phyloP scores from a whole-genome alignment of 2,797 vertebrate species.

The Silurus lanzhouensis region DNA sequence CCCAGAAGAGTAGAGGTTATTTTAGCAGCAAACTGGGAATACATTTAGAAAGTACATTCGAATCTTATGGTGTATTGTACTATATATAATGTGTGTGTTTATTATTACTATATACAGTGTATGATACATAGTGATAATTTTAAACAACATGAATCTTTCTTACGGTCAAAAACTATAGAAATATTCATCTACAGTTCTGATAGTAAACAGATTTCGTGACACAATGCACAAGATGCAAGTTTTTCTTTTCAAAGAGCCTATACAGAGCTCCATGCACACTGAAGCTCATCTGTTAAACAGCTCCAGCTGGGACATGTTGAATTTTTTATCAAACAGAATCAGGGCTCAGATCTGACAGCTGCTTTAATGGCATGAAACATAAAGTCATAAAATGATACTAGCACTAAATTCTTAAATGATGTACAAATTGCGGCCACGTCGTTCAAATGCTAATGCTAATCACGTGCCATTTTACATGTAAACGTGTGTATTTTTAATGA shows the following conservation, averaged over 20 bases:
- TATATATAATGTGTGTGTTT: too few relatives aligned
- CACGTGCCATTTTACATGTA: background rate
- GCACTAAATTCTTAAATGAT: background rate
- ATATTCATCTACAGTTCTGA: background rate
- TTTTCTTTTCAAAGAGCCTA: background rate
- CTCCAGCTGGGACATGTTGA: conserved; percentile 53
- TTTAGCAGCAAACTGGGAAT: too few relatives aligned
- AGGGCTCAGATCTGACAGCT: conserved; percentile 37
- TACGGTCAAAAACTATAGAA: background rate
- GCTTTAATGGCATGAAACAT: conserved; percentile 39
- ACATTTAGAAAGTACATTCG: too few relatives aligned
- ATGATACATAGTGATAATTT: background rate
- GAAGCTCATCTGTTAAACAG: background rate
- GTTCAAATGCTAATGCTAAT: background rate
- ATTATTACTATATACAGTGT: too few relatives aligned
- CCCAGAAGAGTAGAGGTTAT: too few relatives aligned
- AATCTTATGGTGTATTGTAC: too few relatives aligned
- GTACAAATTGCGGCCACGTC: background rate
- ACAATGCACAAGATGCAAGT: background rate
- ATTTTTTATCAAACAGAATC: conserved; percentile 55
- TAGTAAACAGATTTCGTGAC: background rate
- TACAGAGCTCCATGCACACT: background rate
- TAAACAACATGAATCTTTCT: background rate
- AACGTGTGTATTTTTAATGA: background rate
- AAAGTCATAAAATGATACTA: background rate